Percentiles rank a stretch among this genome's conserved stretches.
Evolutionary conservation across 2,888 invertebrate genomes (phyloP).

Genomic region (Ochropleura leucogaster): DNA sequence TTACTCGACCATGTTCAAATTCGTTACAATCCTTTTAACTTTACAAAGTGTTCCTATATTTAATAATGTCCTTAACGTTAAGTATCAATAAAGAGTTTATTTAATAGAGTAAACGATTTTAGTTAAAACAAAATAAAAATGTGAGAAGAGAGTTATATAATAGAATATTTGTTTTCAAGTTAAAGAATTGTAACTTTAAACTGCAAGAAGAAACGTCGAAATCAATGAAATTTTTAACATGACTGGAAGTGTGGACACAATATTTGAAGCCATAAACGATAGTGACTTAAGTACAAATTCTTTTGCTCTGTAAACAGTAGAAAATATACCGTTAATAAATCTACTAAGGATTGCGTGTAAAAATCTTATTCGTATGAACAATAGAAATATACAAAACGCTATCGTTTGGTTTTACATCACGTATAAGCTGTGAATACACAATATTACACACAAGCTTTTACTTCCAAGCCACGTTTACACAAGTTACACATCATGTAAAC

Average conservation of each 20-base stretch:
- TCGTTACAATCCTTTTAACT: conserved; percentile 55
- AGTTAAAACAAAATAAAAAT: conserved; percentile 32
- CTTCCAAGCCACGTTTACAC: conserved; percentile 55
- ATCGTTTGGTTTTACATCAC: conserved; percentile 83
- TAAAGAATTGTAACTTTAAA: conserved; percentile 52
- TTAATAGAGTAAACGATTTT: conserved; percentile 23
- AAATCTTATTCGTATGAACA: conserved; percentile 83
- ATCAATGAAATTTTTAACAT: conserved; percentile 51
- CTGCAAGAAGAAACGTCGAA: conserved; percentile 48
- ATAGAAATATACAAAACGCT: conserved; percentile 89
- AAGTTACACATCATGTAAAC: conserved; percentile 77
- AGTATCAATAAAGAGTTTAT: conserved; percentile 32
- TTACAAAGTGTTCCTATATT: conserved; percentile 22
- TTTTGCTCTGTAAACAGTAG: conserved; percentile 78
- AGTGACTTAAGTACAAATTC: conserved; percentile 62
- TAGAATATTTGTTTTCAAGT: conserved; percentile 27
- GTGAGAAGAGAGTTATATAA: conserved; percentile 21
- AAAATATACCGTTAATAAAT: conserved; percentile 85
- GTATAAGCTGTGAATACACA: conserved; percentile 73
- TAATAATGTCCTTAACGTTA: conserved; percentile 41
- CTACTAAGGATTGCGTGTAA: conserved; percentile 84
- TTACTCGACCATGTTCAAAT: conserved; percentile 15
- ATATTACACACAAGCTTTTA: conserved; percentile 61
- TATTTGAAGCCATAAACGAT: conserved; percentile 39
- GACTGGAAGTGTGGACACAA: conserved; percentile 38